Evolutionary conservation across 1,140 invertebrate genomes (phyloP).

Genomic region (Drosophila kepulauana): DNA sequence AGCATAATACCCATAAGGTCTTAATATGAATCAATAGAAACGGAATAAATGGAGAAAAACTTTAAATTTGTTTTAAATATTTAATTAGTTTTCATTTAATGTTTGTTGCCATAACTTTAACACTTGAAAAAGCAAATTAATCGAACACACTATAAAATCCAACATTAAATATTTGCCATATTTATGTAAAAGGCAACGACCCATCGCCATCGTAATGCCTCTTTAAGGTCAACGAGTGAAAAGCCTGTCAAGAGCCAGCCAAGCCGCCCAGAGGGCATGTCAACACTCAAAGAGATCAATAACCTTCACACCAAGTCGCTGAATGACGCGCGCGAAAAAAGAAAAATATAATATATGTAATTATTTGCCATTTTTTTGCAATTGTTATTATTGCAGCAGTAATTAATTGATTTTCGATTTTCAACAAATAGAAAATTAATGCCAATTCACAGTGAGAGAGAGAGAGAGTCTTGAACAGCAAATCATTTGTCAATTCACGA

Average conservation of each 20-base stretch:
- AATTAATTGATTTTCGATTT: constrained; percentile 44
- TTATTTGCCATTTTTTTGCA: constrained; percentile 13
- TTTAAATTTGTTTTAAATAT: background rate
- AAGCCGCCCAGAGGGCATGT: constrained; percentile 42
- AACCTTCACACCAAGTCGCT: constrained; percentile 24
- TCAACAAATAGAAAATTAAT: constrained; percentile 66
- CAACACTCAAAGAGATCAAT: constrained; percentile 60
- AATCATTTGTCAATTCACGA: constrained; percentile 68
- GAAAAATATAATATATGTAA: constrained; percentile 1
- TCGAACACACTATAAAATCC: background rate
- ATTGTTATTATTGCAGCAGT: constrained; percentile 34
- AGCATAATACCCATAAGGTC: background rate
- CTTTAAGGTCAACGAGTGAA: constrained; percentile 18
- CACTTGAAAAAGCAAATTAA: no score
- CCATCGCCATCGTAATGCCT: background rate
- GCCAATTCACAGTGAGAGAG: constrained; percentile 41
- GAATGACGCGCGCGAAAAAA: background rate
- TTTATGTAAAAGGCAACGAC: background rate
- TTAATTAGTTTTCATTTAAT: background rate
- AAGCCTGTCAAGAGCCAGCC: constrained; percentile 8
- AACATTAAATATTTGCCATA: background rate
- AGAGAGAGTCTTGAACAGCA: no score
- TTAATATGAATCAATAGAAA: background rate
- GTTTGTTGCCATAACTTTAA: background rate
- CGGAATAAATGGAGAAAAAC: background rate